phyloP scores from a whole-genome alignment of 30 jellyfish, hydroid and myxozoan genomes.

The Rhopilema esculentum region DNA sequence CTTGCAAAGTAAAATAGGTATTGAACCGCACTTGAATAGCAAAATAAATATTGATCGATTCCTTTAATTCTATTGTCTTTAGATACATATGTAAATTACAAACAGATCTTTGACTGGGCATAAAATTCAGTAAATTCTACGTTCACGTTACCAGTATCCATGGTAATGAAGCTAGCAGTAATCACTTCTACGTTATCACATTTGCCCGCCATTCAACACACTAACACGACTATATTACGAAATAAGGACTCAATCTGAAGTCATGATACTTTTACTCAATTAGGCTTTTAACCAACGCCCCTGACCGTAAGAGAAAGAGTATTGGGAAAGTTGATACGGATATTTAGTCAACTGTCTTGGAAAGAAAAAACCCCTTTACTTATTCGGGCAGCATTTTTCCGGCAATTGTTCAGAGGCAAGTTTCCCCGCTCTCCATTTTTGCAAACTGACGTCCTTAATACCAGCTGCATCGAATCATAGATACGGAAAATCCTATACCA shows the following conservation, averaged over 20 bases:
- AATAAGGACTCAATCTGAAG: not conserved
- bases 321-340: too few relatives aligned
- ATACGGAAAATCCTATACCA: too few relatives aligned
- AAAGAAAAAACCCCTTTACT: too few relatives aligned
- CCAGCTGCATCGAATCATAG: too few relatives aligned
- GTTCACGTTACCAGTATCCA: constrained; percentile 9
- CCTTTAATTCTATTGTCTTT: constrained; percentile 49
- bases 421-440: too few relatives aligned
- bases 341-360: too few relatives aligned
- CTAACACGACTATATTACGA: not conserved
- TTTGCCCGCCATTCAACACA: not conserved
- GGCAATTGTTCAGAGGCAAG: too few relatives aligned
- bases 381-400: too few relatives aligned
- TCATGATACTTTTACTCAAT: not conserved
- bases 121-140: constrained; percentile 46
- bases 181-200: not conserved
- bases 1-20: not conserved
- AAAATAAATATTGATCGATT: constrained; percentile 57
- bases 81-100: constrained; percentile 47
- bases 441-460: too few relatives aligned
- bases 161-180: constrained; percentile 7
- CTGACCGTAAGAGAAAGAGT: too few relatives aligned
- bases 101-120: constrained; percentile 16
- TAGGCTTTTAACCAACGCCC: not conserved
- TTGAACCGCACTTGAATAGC: constrained; percentile 7